Percentiles rank a stretch among this genome's conserved stretches.
Evolutionary conservation across 2,113 vertebrate genomes (phyloP).

Genomic region (Baryphthengus martii): DNA sequence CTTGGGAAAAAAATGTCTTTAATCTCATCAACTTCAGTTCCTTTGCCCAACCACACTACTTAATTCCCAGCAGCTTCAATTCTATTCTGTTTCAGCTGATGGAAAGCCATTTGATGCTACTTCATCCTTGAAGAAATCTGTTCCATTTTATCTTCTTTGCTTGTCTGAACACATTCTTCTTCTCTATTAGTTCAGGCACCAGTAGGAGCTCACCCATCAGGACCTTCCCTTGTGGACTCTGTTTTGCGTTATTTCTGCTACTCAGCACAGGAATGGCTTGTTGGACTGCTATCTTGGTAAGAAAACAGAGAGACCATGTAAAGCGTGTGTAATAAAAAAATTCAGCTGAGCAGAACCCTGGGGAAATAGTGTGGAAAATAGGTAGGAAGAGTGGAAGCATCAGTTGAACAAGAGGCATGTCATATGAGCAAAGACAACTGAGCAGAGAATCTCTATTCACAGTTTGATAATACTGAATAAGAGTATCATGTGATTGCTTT

Average conservation of each 20-base stretch:
- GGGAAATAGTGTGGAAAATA: slow-evolving; percentile 23
- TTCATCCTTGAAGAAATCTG: slow-evolving; percentile 38
- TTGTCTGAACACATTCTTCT: slow-evolving; percentile 32
- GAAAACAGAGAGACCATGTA: background rate
- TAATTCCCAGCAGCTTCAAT: background rate
- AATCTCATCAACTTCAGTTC: background rate
- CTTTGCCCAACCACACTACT: background rate
- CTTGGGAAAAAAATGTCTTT: background rate
- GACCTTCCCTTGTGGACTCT: background rate
- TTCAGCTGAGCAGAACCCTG: background rate
- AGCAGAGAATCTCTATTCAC: background rate
- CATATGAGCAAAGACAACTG: background rate
- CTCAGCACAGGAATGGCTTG: background rate
- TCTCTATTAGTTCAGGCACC: slow-evolving; percentile 19
- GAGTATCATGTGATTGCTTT: background rate
- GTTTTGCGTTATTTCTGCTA: background rate
- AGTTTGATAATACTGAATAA: background rate
- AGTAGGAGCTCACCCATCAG: background rate
- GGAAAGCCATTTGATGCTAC: background rate
- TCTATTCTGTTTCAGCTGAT: background rate
- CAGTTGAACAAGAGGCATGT: background rate
- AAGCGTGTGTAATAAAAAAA: background rate
- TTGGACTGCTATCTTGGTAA: background rate
- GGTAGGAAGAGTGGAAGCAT: background rate
- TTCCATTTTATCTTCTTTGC: slow-evolving; percentile 21